phyloP scores from a whole-genome alignment of 53 echinoderm and acorn worm species.

The Crossaster papposus region DNA sequence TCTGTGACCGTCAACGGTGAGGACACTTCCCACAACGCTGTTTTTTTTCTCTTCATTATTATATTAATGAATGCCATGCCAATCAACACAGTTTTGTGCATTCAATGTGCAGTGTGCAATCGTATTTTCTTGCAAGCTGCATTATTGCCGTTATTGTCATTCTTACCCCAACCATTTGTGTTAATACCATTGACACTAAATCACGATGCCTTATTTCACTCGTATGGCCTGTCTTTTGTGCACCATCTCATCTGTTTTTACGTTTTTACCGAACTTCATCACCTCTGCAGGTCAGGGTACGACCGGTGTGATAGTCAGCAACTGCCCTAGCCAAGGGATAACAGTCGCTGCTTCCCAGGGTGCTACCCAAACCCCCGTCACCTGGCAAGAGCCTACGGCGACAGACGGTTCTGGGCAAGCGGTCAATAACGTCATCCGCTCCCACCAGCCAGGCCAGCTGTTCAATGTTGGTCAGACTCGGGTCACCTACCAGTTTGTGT shows the following conservation, averaged over 20 bases:
- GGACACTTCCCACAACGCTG: neutral
- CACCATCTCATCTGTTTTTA: neutral
- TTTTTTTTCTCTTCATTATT: neutral
- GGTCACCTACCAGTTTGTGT: constrained; percentile 68
- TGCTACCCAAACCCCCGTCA: neutral
- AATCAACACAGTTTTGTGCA: too few species aligned
- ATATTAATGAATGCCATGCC: too few species aligned
- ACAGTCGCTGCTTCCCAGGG: constrained; percentile 64
- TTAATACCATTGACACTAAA: too few species aligned
- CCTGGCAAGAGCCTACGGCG: constrained; percentile 73
- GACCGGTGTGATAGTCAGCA: constrained; percentile 46
- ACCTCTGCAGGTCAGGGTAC: constrained; percentile 27
- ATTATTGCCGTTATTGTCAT: too few species aligned
- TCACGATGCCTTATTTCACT: too few species aligned
- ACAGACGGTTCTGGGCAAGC: constrained; percentile 68
- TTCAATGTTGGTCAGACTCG: constrained; percentile 62
- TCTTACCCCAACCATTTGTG: too few species aligned
- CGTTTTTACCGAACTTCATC: neutral
- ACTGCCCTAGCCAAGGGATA: constrained; percentile 66
- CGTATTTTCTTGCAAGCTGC: too few species aligned
- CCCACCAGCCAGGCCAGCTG: constrained; percentile 56
- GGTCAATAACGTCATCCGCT: neutral
- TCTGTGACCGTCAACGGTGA: constrained; percentile 62
- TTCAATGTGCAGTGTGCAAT: too few species aligned
- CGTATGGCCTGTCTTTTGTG: too few species aligned